Conservation (phyloP, 2,797 vertebrate species). For the Echeneis naucrates region DNA sequence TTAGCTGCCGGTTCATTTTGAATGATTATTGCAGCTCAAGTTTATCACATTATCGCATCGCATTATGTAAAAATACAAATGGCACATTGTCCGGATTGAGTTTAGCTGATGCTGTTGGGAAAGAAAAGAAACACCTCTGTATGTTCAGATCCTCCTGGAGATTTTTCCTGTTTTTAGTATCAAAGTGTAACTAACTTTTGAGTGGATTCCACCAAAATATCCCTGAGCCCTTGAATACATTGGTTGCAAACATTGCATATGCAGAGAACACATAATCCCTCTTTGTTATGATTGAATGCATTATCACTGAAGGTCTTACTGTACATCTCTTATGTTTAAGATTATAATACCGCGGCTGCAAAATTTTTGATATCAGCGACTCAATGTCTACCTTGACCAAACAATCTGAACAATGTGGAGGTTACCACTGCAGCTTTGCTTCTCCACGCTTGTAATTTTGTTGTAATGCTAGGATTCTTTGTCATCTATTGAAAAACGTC, state of each 20-base stretch:
- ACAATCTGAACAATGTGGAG: slow-evolving; percentile 7
- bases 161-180: slow-evolving; percentile 2
- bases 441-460: slow-evolving; percentile 41
- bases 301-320: neutral
- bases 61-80: neutral
- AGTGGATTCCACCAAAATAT: neutral
- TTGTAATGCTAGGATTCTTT: slow-evolving; percentile 47
- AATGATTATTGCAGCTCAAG: neutral
- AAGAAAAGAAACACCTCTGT: slow-evolving; percentile 2
- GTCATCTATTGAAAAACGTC: slow-evolving; percentile 43
- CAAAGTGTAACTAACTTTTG: neutral
- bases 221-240: no score
- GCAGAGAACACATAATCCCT: neutral
- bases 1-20: neutral
- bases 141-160: neutral
- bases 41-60: no score
- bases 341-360: neutral
- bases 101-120: neutral
- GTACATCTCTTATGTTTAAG: neutral
- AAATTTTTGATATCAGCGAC: slow-evolving; percentile 8
- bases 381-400: neutral
- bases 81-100: neutral
- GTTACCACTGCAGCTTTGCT: neutral
- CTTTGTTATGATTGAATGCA: neutral
- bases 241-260: neutral